Base-by-base conservation (phyloP, 2,797 vertebrate species). In the Paratrypauchen microcephalus region DNA sequence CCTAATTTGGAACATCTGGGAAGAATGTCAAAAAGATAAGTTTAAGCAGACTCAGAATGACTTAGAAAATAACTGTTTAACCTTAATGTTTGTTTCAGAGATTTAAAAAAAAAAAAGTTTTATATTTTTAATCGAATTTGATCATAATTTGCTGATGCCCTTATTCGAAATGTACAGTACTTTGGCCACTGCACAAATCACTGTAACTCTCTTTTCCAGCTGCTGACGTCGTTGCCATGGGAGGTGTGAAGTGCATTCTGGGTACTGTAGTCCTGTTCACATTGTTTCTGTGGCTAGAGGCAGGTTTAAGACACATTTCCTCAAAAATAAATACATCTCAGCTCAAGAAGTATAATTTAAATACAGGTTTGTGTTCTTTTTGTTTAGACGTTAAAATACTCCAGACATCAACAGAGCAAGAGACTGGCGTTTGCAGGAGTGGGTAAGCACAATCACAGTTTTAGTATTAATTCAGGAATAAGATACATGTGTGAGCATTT, bases 241-340 rank as follows among this genome's bases (percentile, higher is more conserved):
- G 75, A 28, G 41, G 41, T 19, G 70, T 65, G 21, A 83, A 75
- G 59, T 77, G 79, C 66, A 68, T 68, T 52, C 66, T 86, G 73
- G 74, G 75, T 60, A 69, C 74, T 26, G 55, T 71, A 58, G 56
- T 18, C 56, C 66, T 78, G 65, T 11, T 69, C 8, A 26, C 57
- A 21, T 39, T 74, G 39, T 69, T 54, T 39, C 36, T 57, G 57
- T 52, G 61, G 72, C 63, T 66, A 6, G 13, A 69, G 23, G 66
- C 66, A 0, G 26, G 12, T 69, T 69, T 78, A 30, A 72, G 76
- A 58, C 36, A 7, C 6, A 6, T 57, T 52, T 52, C 50, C n/a
- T n/a, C 8, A 21, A 52, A 18, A 18, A 8, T 56, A 56, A 30
- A 19, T 3, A 24, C 2, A 5, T 18, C 4, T 6, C 15, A 5